Evolutionary conservation across 2,888 invertebrate genomes (phyloP).

Genomic region (Parascotia fuliginaria): DNA sequence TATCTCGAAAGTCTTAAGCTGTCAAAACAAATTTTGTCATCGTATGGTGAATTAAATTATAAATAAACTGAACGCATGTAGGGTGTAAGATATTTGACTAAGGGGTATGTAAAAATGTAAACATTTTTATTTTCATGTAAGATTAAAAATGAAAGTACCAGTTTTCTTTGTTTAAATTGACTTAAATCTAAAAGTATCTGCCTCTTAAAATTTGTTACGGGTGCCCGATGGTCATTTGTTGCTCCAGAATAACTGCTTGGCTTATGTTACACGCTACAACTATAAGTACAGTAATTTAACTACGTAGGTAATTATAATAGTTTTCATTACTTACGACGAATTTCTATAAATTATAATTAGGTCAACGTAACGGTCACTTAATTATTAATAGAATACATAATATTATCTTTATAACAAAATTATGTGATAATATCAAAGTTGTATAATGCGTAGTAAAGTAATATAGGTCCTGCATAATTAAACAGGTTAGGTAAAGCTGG

Average conservation of each 20-base stretch:
- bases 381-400: no score
- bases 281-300: no score
- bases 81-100: slow-evolving; percentile 50
- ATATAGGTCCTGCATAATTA: no score
- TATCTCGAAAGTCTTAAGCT: slow-evolving; percentile 55
- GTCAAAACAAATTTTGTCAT: slow-evolving; percentile 66
- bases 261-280: neutral
- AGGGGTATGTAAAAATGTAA: slow-evolving; percentile 50
- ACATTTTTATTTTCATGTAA: slow-evolving; percentile 32
- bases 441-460: no score
- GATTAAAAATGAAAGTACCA: slow-evolving; percentile 6
- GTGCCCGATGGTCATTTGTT: neutral
- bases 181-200: neutral
- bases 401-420: no score
- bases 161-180: slow-evolving; percentile 4
- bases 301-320: no score
- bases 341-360: no score
- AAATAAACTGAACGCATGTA: slow-evolving; percentile 52
- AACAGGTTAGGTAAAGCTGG: no score
- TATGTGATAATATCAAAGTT: no score
- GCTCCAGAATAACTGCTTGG: neutral
- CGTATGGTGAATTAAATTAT: slow-evolving; percentile 67
- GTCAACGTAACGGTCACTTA: no score
- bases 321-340: no score
- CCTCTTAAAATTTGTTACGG: slow-evolving; percentile 4